Percentiles rank a stretch among this genome's conserved stretches.
phyloP scores from a whole-genome alignment of 1,140 invertebrate species.

The Olivierus martensii region DNA sequence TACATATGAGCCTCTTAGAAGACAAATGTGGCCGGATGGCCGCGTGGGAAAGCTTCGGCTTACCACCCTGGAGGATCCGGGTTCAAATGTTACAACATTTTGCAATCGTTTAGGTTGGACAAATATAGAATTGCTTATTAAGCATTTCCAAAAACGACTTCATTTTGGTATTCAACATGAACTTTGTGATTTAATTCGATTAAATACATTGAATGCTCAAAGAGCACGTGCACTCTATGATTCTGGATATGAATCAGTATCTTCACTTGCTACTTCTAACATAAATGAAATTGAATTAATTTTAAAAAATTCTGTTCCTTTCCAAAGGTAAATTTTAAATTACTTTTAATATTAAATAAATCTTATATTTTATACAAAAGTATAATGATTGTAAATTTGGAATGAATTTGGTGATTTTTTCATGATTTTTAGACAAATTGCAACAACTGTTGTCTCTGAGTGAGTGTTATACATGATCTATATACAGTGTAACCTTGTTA shows the following conservation, averaged over 20 bases:
- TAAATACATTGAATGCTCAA: slow-evolving; percentile 68
- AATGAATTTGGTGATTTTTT: too few species aligned
- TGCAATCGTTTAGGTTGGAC: slow-evolving; percentile 86
- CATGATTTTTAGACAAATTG: too few species aligned
- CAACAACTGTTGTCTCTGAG: too few species aligned
- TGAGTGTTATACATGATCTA: too few species aligned
- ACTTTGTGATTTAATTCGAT: slow-evolving; percentile 74
- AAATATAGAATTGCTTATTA: slow-evolving; percentile 73
- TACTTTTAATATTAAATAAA: not conserved
- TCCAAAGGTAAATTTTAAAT: slow-evolving; percentile 29
- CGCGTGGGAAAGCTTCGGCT: too few species aligned
- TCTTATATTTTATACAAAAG: too few species aligned
- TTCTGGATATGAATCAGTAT: slow-evolving; percentile 61
- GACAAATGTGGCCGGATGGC: too few species aligned
- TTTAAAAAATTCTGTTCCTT: slow-evolving; percentile 62
- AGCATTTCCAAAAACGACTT: slow-evolving; percentile 83
- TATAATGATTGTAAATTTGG: too few species aligned
- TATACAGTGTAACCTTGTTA: too few species aligned
- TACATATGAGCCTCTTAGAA: too few species aligned
- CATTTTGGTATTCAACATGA: slow-evolving; percentile 90
- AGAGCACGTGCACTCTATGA: slow-evolving; percentile 72
- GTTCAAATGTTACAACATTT: slow-evolving; percentile 85
- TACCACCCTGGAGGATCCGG: too few species aligned
- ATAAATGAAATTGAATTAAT: slow-evolving; percentile 54
- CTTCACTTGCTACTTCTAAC: slow-evolving; percentile 58